A percentile compares a stretch with the other conserved stretches of the same genome.
Evolutionary conservation across 2,888 invertebrate genomes (phyloP).

Genomic region (Drosophila testacea): DNA sequence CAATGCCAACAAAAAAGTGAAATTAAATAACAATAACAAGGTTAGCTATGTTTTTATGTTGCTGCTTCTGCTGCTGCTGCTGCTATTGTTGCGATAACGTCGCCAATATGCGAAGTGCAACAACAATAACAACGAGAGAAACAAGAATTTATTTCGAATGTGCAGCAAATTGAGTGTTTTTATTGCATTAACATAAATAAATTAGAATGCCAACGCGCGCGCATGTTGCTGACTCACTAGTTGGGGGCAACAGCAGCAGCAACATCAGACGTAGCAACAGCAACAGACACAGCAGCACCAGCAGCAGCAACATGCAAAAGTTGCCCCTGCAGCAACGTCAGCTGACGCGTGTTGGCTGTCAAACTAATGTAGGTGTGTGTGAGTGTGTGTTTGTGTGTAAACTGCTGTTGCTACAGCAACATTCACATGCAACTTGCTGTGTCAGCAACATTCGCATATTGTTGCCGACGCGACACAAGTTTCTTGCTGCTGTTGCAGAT

Average conservation of each 20-base stretch:
- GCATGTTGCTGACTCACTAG: conserved; percentile 61
- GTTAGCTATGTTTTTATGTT: conserved; percentile 64
- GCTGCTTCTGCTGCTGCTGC: conserved; percentile 27
- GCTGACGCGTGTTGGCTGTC: conserved; percentile 57
- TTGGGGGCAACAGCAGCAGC: conserved; percentile 23
- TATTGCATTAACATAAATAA: conserved; percentile 82
- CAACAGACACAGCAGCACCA: conserved; percentile 17
- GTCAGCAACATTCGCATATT: conserved; percentile 52
- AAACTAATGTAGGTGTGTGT: conserved; percentile 16
- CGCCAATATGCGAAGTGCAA: conserved; percentile 55
- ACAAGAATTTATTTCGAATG: conserved; percentile 61
- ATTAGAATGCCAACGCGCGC: conserved; percentile 70
- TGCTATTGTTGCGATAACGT: conserved; percentile 58
- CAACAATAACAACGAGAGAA: conserved; percentile 29
- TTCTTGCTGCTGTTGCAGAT: conserved; percentile 32
- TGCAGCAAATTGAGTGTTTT: conserved; percentile 78
- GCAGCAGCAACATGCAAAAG: conserved; percentile 45
- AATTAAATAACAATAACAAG: conserved; percentile 81
- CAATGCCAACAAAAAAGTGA: conserved; percentile 62
- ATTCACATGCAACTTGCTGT: conserved; percentile 35
- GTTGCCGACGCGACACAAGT: conserved; percentile 37
- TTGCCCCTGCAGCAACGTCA: conserved; percentile 40
- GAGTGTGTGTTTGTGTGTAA: background rate
- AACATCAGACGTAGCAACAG: conserved; percentile 21
- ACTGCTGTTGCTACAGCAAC: conserved; percentile 24